Percentiles rank a stretch among this genome's conserved stretches.
Conservation (phyloP, 2,888 invertebrate genomes). For the Notodonta dromedarius region DNA sequence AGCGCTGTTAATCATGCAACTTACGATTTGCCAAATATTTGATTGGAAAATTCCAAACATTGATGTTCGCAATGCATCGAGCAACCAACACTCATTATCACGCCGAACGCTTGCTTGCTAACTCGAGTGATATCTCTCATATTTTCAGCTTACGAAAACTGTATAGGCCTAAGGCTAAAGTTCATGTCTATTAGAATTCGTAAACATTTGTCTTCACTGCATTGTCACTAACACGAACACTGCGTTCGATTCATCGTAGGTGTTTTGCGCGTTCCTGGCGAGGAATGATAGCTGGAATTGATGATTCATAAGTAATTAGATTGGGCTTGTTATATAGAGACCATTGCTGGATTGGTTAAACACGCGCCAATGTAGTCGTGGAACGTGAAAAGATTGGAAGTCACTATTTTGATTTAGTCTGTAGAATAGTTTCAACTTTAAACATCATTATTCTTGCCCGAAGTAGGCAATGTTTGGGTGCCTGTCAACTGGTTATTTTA, state of each 20-base stretch:
- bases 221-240: slow-evolving; percentile 19
- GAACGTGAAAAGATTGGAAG: slow-evolving; percentile 12
- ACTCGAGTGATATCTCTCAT: slow-evolving; percentile 61
- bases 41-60: slow-evolving; percentile 26
- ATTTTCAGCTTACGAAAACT: slow-evolving; percentile 63
- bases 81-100: slow-evolving; percentile 57
- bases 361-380: slow-evolving; percentile 20
- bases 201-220: slow-evolving; percentile 36
- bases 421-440: background rate
- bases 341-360: slow-evolving; percentile 29
- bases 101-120: slow-evolving; percentile 76
- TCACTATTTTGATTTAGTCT: slow-evolving; percentile 9
- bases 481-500: background rate
- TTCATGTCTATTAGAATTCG: slow-evolving; percentile 44
- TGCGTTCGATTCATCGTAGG: slow-evolving; percentile 20
- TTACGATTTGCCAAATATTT: slow-evolving; percentile 22
- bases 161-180: slow-evolving; percentile 47
- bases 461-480: background rate
- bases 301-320: slow-evolving; percentile 19
- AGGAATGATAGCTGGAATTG: slow-evolving; percentile 15
- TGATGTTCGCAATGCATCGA: slow-evolving; percentile 74
- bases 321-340: slow-evolving; percentile 36
- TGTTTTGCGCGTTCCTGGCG: slow-evolving; percentile 16
- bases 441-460: background rate
- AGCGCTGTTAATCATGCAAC: slow-evolving; percentile 39